Conservation (phyloP, 2,113 vertebrate genomes). For the Percopsis transmontana region DNA sequence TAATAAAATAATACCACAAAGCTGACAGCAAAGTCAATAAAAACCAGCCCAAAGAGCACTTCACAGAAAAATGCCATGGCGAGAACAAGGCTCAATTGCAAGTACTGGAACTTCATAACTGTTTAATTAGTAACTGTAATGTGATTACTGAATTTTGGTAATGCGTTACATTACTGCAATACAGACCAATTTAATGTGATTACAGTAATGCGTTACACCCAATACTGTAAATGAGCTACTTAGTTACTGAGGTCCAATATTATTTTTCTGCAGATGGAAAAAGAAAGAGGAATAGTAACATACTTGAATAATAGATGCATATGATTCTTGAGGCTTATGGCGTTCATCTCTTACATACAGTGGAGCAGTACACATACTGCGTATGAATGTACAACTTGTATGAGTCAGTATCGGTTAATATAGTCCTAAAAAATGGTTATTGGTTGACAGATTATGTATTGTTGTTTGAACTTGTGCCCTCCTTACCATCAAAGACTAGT, state of each 20-base stretch:
- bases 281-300: neutral
- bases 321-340: slow-evolving; percentile 6
- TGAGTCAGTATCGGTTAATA: neutral
- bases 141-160: too few relatives aligned
- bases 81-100: too few relatives aligned
- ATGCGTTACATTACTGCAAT: too few relatives aligned
- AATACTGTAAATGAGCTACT: too few relatives aligned
- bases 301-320: neutral
- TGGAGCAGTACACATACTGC: slow-evolving; percentile 2
- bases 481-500: slow-evolving; percentile 9
- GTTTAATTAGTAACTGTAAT: too few relatives aligned
- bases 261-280: neutral
- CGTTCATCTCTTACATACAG: neutral
- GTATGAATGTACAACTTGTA: slow-evolving; percentile 9
- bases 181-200: too few relatives aligned
- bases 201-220: too few relatives aligned
- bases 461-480: slow-evolving; percentile 26
- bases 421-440: slow-evolving; percentile 34
- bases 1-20: too few relatives aligned
- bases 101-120: too few relatives aligned
- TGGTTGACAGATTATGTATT: slow-evolving; percentile 48
- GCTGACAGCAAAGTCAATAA: too few relatives aligned
- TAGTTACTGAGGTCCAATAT: neutral
- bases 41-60: too few relatives aligned
- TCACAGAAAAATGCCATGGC: too few relatives aligned